Percentiles rank a stretch among this genome's conserved stretches.
Evolutionary conservation across 2,888 invertebrate species (phyloP).

Genomic region (Andrena marginata): DNA sequence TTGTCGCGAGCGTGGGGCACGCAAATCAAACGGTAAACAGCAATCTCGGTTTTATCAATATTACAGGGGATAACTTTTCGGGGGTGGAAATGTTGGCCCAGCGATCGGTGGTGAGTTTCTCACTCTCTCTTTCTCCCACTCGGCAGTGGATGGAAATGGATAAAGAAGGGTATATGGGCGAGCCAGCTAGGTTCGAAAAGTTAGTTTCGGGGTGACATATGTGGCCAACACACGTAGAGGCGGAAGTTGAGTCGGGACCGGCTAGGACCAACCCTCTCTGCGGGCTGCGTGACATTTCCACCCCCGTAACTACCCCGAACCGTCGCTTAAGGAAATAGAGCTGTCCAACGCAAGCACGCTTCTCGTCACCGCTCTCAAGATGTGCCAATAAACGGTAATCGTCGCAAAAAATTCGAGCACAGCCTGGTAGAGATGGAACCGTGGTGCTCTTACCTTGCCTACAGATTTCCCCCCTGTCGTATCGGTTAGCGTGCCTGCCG

Average conservation of each 20-base stretch:
- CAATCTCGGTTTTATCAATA: slow-evolving; percentile 40
- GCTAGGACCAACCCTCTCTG: slow-evolving; percentile 50
- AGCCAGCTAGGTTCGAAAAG: slow-evolving; percentile 64
- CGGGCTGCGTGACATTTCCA: slow-evolving; percentile 61
- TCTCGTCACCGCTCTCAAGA: slow-evolving; percentile 64
- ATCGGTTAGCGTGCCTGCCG: background rate
- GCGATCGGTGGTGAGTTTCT: slow-evolving; percentile 49
- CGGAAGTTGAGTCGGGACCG: slow-evolving; percentile 69
- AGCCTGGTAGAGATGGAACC: background rate
- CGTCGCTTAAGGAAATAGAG: slow-evolving; percentile 77
- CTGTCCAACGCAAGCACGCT: slow-evolving; percentile 73
- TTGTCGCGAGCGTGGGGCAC: slow-evolving; percentile 6
- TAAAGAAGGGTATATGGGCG: slow-evolving; percentile 32
- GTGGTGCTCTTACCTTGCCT: background rate
- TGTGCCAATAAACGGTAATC: slow-evolving; percentile 76
- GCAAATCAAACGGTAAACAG: slow-evolving; percentile 24
- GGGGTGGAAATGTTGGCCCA: slow-evolving; percentile 45
- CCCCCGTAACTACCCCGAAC: slow-evolving; percentile 53
- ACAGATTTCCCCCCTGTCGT: background rate
- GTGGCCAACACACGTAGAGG: slow-evolving; percentile 69
- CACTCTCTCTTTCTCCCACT: background rate
- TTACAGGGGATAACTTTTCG: slow-evolving; percentile 26
- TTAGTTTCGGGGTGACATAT: slow-evolving; percentile 73
- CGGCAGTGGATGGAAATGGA: slow-evolving; percentile 12
- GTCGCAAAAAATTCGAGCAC: slow-evolving; percentile 31